Base-by-base conservation (phyloP, 2,888 invertebrate species). In the Drosophila niveifrons region DNA sequence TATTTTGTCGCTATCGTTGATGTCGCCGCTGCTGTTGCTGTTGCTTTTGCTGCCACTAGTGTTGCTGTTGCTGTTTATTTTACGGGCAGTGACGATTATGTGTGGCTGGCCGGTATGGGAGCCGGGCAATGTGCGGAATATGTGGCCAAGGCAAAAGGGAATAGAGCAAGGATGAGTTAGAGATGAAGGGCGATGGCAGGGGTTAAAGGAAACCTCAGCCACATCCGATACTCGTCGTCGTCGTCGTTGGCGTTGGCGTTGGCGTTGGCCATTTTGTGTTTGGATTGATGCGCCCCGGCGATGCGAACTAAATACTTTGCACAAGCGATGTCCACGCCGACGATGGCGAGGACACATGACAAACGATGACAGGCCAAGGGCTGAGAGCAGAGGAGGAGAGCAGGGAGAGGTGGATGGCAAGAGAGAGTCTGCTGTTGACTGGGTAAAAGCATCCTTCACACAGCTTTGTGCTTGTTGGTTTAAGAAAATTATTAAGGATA, bases 401-500 rank as follows among this genome's bases (percentile, higher is more conserved):
- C 23, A 31, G 9, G 13, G 8, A 9, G 10, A 11, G 6, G 9
- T 34, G 4, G 1, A n/a, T n/a, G n/a, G n/a, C n/a, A n/a, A n/a
- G 7, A 18, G 34, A 3, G 47, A n/a, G 76, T 73, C 72, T 70
- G 85, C 81, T 78, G 69, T 72, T 67, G 75, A 70, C 75, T 75
- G 80, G 78, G 76, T 84, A 85, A 89, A 84, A 90, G 89, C 84
- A 84, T 88, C 78, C 74, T 89, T 80, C 75, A 75, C 61, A 50
- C 58, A 62, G 82, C 78, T 89, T 82, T 88, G 77, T 80, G 84
- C 84, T 88, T 87, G 88, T 90, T 90, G 82, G 82, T 90, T 90
- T 90, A 89, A 84, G 88, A 86, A 90, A 87, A 88, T 88, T 90
- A 91, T 90, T 90, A 90, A 90, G 90, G 87, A 90, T 89, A 90